These are phyloP conservation scores for Helogale parvula DNA, from an alignment of 2,113 vertebrate genomes.

Conservation along the genomic window DNA sequence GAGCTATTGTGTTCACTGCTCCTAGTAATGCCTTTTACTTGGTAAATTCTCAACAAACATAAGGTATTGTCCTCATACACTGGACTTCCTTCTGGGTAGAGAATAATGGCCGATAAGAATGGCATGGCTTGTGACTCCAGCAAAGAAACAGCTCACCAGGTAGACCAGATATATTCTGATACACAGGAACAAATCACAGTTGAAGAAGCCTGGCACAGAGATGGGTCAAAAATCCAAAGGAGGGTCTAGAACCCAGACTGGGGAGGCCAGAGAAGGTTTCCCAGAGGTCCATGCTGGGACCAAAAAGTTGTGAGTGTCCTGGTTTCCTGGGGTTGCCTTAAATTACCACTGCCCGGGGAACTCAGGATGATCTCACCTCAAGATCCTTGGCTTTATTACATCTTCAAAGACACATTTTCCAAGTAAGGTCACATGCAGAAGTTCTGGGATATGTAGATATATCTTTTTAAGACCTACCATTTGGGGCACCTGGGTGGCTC, in stretches of 20 bases:
- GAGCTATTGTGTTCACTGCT: neutral
- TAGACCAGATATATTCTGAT: neutral
- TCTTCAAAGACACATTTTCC: neutral
- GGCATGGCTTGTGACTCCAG: neutral
- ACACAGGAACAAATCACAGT: neutral
- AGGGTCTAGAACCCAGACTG: neutral
- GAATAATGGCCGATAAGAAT: neutral
- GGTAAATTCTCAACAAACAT: neutral
- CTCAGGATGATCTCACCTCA: neutral
- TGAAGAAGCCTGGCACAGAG: rapidly evolving
- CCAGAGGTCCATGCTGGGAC: neutral
- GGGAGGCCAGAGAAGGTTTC: neutral
- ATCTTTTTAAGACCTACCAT: neutral
- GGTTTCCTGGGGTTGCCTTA: neutral
- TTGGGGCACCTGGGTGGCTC: no score
- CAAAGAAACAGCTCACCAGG: neutral
- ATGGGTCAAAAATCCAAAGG: neutral
- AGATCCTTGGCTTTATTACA: neutral
- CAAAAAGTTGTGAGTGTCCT: neutral
- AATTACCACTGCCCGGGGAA: neutral
- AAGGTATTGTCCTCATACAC: neutral
- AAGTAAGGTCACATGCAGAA: neutral
- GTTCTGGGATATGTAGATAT: neutral
- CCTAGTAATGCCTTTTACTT: neutral
- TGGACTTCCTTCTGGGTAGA: neutral